Conservation (phyloP, 1,140 invertebrate species). For the Mizuhopecten yessoensis region DNA sequence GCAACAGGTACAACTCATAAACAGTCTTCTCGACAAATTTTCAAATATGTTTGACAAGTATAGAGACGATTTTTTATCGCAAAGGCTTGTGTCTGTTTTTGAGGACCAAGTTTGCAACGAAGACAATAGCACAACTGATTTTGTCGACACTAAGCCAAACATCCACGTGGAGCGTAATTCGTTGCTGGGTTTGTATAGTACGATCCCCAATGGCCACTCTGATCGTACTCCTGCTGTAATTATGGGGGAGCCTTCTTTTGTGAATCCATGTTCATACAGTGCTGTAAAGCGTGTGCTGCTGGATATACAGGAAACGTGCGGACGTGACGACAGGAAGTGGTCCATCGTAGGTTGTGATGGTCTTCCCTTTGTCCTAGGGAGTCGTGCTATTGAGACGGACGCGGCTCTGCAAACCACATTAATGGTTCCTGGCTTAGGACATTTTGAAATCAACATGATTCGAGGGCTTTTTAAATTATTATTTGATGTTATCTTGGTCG, state of each 20-base stretch:
- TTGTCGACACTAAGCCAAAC: neutral
- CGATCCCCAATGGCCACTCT: neutral
- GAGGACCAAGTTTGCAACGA: neutral
- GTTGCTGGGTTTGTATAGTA: neutral
- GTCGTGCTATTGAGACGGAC: neutral
- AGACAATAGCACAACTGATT: neutral
- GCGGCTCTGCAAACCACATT: neutral
- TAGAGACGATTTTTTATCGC: conserved; percentile 11
- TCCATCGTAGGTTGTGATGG: too few relatives aligned
- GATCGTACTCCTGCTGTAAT: too few relatives aligned
- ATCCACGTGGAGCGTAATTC: neutral
- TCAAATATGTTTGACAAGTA: conserved; percentile 30
- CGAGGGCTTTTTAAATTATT: conserved; percentile 43
- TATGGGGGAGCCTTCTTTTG: conserved; percentile 22
- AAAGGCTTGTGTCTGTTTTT: neutral
- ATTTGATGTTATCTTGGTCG: conserved; percentile 27
- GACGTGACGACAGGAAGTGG: neutral
- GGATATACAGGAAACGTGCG: neutral
- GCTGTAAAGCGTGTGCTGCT: neutral
- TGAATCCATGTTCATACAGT: conserved; percentile 49
- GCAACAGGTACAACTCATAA: neutral
- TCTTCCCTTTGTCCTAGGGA: conserved; percentile 40
- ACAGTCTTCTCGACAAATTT: neutral
- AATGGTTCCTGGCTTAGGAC: too few relatives aligned
- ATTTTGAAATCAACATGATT: conserved; percentile 57